phyloP scores from a whole-genome alignment of 2,797 vertebrate species.

The Margarornis squamiger region DNA sequence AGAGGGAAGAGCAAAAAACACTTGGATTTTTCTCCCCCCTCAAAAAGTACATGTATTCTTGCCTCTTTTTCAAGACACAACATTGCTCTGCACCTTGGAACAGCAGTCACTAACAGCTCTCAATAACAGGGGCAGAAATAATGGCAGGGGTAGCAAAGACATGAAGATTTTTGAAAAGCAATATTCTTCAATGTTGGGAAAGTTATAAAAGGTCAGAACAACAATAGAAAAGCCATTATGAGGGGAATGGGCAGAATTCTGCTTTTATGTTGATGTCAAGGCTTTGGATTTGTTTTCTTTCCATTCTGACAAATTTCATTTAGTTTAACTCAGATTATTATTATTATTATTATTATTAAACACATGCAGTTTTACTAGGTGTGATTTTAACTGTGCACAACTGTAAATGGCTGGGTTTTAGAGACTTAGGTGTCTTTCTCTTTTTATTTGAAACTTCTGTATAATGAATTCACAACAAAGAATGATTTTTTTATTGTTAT shows the following conservation, averaged over 20 bases:
- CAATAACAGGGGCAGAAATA: slow-evolving; percentile 63
- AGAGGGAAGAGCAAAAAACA: background rate
- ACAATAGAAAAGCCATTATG: slow-evolving; percentile 70
- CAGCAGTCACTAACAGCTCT: slow-evolving; percentile 34
- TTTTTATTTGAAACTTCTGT: slow-evolving; percentile 24
- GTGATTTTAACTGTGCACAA: slow-evolving; percentile 65
- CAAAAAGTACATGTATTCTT: background rate
- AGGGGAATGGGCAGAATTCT: slow-evolving; percentile 60
- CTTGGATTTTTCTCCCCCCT: background rate
- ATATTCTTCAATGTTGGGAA: slow-evolving; percentile 68
- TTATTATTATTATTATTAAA: slow-evolving; percentile 42
- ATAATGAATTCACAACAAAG: slow-evolving; percentile 51
- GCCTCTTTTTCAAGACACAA: background rate
- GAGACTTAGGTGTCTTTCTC: slow-evolving; percentile 13
- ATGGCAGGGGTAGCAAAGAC: slow-evolving; percentile 56
- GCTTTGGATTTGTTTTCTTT: slow-evolving; percentile 73
- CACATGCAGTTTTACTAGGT: slow-evolving; percentile 35
- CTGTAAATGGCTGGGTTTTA: slow-evolving; percentile 65
- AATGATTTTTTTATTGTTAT: slow-evolving; percentile 37
- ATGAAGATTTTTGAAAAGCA: slow-evolving; percentile 72
- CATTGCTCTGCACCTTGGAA: slow-evolving; percentile 29
- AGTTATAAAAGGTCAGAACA: slow-evolving; percentile 72
- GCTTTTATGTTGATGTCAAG: slow-evolving; percentile 75
- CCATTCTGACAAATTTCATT: slow-evolving; percentile 70
- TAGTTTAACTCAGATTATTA: slow-evolving; percentile 67